A percentile compares a stretch with the other conserved stretches of the same genome.
phyloP scores from a whole-genome alignment of 2,113 vertebrate genomes.

The Esox niger region DNA sequence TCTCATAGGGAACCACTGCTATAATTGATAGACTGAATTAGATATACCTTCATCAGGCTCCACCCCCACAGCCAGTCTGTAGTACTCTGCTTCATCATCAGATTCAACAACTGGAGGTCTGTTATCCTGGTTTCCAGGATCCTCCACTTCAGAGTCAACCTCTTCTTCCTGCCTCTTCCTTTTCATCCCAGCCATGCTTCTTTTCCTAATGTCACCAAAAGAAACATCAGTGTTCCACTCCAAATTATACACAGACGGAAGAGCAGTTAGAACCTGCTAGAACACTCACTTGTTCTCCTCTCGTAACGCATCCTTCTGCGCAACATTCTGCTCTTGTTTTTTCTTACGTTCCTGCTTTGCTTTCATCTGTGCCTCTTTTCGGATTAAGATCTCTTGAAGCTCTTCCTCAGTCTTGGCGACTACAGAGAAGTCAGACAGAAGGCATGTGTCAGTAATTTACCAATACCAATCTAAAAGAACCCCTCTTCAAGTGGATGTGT shows the following conservation, averaged over 20 bases:
- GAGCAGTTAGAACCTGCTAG: background rate
- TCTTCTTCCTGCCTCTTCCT: conserved; percentile 45
- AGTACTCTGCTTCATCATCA: conserved; percentile 86
- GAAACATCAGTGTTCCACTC: background rate
- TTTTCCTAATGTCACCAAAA: conserved; percentile 67
- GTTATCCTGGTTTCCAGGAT: conserved; percentile 73
- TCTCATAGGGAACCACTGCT: too few species aligned
- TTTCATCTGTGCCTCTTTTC: conserved; percentile 75
- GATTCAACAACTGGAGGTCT: conserved; percentile 56
- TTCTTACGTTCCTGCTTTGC: conserved; percentile 70
- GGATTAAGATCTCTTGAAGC: conserved; percentile 74
- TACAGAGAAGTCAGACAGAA: conserved; percentile 35
- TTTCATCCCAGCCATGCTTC: conserved; percentile 83
- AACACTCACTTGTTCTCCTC: conserved; percentile 75
- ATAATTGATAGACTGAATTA: too few species aligned
- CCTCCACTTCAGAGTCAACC: conserved; percentile 81
- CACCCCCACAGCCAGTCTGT: conserved; percentile 84
- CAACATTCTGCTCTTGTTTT: conserved; percentile 79
- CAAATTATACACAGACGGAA: background rate
- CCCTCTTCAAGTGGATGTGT: conserved; percentile 10
- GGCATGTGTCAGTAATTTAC: background rate
- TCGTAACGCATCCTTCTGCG: conserved; percentile 68
- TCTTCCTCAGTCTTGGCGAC: conserved; percentile 82
- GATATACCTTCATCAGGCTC: conserved; percentile 85
- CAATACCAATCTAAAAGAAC: background rate